phyloP scores from a whole-genome alignment of 2,888 invertebrate species.

The Axea sp. region DNA sequence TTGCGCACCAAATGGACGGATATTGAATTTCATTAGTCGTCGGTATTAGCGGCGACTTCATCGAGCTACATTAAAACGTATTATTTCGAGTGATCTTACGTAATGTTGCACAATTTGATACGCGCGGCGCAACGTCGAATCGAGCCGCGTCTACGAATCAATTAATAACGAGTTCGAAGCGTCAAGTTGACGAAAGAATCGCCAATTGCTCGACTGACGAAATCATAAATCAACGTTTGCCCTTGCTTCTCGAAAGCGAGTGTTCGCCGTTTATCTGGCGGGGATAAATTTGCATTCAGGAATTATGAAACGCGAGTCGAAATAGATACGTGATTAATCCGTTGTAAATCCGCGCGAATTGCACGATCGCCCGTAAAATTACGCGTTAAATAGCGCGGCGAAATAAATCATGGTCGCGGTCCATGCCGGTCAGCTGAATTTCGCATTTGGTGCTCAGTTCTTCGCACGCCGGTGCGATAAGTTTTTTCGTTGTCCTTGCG shows the following conservation, averaged over 20 bases:
- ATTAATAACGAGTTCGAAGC: background rate
- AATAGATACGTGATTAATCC: conserved; percentile 48
- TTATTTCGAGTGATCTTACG: conserved; percentile 8
- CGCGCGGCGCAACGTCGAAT: conserved; percentile 6
- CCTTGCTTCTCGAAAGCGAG: background rate
- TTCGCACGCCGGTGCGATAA: too few relatives aligned
- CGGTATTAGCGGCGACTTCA: conserved; percentile 5
- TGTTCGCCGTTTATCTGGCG: conserved; percentile 6
- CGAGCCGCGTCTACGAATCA: conserved; percentile 3
- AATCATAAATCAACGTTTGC: conserved; percentile 25
- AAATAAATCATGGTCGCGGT: conserved; percentile 24
- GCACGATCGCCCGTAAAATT: conserved; percentile 32
- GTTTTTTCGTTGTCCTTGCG: too few relatives aligned
- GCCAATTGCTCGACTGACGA: background rate
- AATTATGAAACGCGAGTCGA: conserved; percentile 45
- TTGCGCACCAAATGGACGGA: conserved; percentile 8
- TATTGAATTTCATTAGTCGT: conserved; percentile 41
- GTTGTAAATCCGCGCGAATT: conserved; percentile 34
- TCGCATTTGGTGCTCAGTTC: too few relatives aligned
- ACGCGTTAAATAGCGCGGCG: conserved; percentile 25
- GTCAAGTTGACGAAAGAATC: background rate
- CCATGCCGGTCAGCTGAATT: conserved; percentile 11
- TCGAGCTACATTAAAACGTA: conserved; percentile 14
- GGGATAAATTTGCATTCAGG: conserved; percentile 37
- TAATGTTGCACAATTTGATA: conserved; percentile 10